Evolutionary conservation across 2,888 invertebrate genomes (phyloP).

Genomic region (Ariolimax columbianus): DNA sequence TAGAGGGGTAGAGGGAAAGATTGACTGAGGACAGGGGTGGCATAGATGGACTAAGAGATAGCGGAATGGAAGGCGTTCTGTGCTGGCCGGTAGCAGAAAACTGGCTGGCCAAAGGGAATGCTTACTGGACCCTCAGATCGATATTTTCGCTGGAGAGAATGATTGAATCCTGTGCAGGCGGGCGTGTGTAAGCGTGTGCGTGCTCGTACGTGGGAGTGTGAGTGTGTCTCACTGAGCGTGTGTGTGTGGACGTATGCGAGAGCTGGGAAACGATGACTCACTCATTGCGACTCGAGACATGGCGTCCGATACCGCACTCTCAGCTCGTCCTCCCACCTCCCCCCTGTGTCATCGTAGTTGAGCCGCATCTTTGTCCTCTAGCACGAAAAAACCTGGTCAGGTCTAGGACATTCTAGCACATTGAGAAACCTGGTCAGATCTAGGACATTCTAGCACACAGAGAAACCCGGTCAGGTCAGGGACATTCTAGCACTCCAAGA

Average conservation of each 20-base stretch:
- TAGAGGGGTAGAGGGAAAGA: not conserved
- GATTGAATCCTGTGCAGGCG: conserved; percentile 1
- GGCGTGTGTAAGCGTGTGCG: conserved; percentile 37
- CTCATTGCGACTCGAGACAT: conserved; percentile 14
- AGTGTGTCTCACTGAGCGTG: not conserved
- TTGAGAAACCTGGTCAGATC: too few species aligned
- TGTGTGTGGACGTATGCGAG: conserved; percentile 28
- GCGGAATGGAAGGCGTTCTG: conserved; percentile 9
- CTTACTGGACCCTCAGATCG: not conserved
- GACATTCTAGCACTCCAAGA: too few species aligned
- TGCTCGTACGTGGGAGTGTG: too few species aligned
- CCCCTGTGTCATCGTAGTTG: not conserved
- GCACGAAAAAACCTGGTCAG: too few species aligned
- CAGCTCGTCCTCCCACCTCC: not conserved
- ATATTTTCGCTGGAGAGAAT: conserved; percentile 11
- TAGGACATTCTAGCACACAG: too few species aligned
- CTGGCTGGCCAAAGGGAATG: conserved; percentile 17
- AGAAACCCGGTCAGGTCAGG: too few species aligned
- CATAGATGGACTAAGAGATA: too few species aligned
- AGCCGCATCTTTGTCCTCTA: not conserved
- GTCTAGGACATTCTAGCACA: too few species aligned
- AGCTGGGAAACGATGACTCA: conserved; percentile 26
- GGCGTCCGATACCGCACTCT: not conserved
- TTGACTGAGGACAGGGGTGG: not conserved
- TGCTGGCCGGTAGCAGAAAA: conserved; percentile 5